Conservation (phyloP, 2,113 vertebrate genomes). For the Benthochromis sp. region DNA sequence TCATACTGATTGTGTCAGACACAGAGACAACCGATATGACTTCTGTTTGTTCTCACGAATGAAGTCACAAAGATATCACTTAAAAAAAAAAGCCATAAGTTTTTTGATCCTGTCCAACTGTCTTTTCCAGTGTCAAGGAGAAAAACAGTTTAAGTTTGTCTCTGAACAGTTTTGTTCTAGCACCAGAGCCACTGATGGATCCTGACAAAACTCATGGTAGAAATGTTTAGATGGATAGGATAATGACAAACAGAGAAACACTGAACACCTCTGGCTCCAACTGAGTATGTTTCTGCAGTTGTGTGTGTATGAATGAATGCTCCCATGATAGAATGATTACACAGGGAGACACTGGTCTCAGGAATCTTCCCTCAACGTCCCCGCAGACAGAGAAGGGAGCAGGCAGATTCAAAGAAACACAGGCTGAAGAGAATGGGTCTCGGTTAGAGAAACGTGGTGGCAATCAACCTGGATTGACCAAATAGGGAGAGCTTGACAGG, state of each 20-base stretch:
- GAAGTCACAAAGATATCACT: background rate
- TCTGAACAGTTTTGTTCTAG: background rate
- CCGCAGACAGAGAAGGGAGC: background rate
- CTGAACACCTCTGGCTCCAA: background rate
- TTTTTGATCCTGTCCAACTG: background rate
- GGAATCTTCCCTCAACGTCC: conserved; percentile 52
- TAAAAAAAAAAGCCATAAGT: background rate
- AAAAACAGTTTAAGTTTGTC: background rate
- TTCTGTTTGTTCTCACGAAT: background rate
- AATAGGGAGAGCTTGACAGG: conserved; percentile 33
- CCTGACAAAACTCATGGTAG: background rate
- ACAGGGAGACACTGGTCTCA: conserved; percentile 23
- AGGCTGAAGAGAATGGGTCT: conserved; percentile 31
- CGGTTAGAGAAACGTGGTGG: conserved; percentile 30
- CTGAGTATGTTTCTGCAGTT: background rate
- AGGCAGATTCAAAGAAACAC: conserved; percentile 1
- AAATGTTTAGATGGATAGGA: background rate
- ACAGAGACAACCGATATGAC: background rate
- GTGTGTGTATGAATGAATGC: background rate
- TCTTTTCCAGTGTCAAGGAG: background rate
- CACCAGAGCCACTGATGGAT: background rate
- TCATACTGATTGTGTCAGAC: background rate
- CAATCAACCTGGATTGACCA: conserved; percentile 45
- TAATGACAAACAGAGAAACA: background rate
- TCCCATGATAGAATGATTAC: background rate